Base-by-base conservation (phyloP, 2,113 vertebrate species). In the Danio rerio region DNA sequence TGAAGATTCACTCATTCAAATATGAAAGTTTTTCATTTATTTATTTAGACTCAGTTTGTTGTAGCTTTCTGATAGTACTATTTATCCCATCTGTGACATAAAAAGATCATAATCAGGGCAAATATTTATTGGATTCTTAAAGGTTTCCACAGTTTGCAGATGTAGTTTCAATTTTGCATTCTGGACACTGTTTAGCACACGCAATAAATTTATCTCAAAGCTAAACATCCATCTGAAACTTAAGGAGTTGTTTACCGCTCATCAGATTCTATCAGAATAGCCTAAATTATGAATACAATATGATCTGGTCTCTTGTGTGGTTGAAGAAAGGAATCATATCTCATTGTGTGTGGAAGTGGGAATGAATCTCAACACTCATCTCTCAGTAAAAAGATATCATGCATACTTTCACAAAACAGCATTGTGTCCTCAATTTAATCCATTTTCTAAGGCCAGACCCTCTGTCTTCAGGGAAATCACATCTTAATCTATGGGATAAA, bases 391-490 rank as follows among this genome's bases (percentile, higher is more conserved):
- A 61, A 52, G 31, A 81, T 72, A 79, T 20, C 20, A 40, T 63
- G 63, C 59, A 75, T 63, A 82, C 8, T 61, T 55, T 55, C 61
- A 31, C 78, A 11, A 49, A 71, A 62, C 9, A 71, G 49, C 70
- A 42, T 80, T 70, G 78, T 68, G 63, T 55, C 56, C 56, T 74
- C 3, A 10, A 18, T 50, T 77, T 71, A 83, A 83, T 86, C 81
- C 9, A 79, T 18, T 77, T 83, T 77, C 62, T 77, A 58, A 72
- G 20, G 3, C 78, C 6, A 20, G 16, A 61, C 43, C 11, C 49
- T 11, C 61, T n/a, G 68, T 84, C 83, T 52, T 58, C 13, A 81
- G 78, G 69, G 66, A 65, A 73, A 83, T 83, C 42, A 65, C 52
- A 10, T 43, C 15, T 69, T 78, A 66, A 62, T 84, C 71, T 59